phyloP scores from a whole-genome alignment of 2,113 vertebrate genomes.

The Sus scrofa region T2T-Sscrofa CM000816.6:8600001-8600500 shows the following conservation, averaged over 20 bases:
- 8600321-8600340: neutral
- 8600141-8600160: too few relatives aligned
- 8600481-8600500: constrained; percentile 92
- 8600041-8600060: too few relatives aligned
- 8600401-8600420: neutral
- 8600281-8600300: neutral
- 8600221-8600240: neutral
- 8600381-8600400: neutral
- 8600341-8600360: neutral
- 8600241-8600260: neutral
- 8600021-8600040: too few relatives aligned
- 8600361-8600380: neutral
- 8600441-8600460: constrained; percentile 92
- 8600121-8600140: too few relatives aligned
- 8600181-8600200: neutral
- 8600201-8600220: neutral
- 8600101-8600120: too few relatives aligned
- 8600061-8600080: too few relatives aligned
- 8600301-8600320: neutral
- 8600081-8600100: too few relatives aligned
- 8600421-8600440: constrained; percentile 86
- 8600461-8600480: constrained; percentile 92
- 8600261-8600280: neutral
- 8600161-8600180: too few relatives aligned
- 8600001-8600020: too few relatives aligned